phyloP scores from a whole-genome alignment of 2,113 vertebrate genomes.

The Phodopus roborovskii region DNA sequence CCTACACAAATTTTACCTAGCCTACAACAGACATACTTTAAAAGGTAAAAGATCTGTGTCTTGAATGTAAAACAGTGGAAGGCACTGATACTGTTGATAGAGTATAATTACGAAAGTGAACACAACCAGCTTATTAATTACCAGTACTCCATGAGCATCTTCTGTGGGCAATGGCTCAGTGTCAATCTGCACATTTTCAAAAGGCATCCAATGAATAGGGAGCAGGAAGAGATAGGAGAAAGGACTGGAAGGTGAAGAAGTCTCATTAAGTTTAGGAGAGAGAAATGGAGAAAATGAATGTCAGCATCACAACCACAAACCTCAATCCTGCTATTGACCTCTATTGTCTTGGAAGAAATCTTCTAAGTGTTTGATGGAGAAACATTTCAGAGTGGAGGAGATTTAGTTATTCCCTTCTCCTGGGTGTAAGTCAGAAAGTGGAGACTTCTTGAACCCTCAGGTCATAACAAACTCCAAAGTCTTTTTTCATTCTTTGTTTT shows the following conservation, averaged over 20 bases:
- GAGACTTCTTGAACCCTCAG: not conserved
- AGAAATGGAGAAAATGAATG: not conserved
- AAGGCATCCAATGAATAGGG: not conserved
- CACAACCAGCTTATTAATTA: not conserved
- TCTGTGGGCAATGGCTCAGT: not conserved
- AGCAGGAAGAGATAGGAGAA: not conserved
- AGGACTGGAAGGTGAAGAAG: not conserved
- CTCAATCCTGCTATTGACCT: not conserved
- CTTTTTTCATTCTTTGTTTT: not conserved
- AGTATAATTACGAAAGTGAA: not conserved
- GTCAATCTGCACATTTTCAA: not conserved
- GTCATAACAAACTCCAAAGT: not conserved
- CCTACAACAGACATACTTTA: not conserved
- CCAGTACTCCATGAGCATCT: not conserved
- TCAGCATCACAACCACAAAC: not conserved
- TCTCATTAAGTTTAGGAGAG: not conserved
- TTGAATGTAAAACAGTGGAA: not conserved
- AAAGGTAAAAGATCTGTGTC: not conserved
- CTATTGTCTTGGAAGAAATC: not conserved
- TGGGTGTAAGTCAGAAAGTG: not conserved
- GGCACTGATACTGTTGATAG: not conserved
- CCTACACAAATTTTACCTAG: not conserved
- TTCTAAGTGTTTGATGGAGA: not conserved
- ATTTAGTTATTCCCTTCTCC: constrained; percentile 2
- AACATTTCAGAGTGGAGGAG: not conserved